Conservation (phyloP, 1,140 invertebrate species). For the Trachelipus rathkii region DNA sequence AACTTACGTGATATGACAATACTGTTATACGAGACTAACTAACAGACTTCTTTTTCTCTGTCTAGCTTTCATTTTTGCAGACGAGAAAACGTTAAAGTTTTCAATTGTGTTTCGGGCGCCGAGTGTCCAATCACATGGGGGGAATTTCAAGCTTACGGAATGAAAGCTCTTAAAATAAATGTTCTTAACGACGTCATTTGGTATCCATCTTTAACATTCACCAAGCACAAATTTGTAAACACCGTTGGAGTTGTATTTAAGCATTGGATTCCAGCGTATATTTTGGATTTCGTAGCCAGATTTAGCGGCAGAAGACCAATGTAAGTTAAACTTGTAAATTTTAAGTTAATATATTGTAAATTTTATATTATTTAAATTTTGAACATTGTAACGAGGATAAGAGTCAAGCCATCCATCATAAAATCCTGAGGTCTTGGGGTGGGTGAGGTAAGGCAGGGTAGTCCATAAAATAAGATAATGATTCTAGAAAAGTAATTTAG, state of each 20-base stretch:
- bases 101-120: constrained; percentile 84
- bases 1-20: no score
- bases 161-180: constrained; percentile 65
- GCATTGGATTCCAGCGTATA: constrained; percentile 76
- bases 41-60: no score
- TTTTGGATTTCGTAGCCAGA: constrained; percentile 68
- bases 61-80: constrained; percentile 47
- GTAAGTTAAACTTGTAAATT: constrained; percentile 57
- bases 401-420: no score
- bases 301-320: constrained; percentile 71
- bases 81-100: constrained; percentile 67
- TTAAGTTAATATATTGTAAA: no score
- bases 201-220: constrained; percentile 74
- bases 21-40: no score
- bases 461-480: no score
- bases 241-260: constrained; percentile 73
- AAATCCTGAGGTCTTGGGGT: no score
- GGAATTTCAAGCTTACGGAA: constrained; percentile 62
- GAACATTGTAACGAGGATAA: no score
- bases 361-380: no score
- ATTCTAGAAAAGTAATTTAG: no score
- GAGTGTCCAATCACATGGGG: constrained; percentile 82
- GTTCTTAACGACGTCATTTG: constrained; percentile 74
- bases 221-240: constrained; percentile 67
- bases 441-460: no score